Evolutionary conservation across 2,113 vertebrate genomes (phyloP).

Genomic region (Takifugu flavidus): DNA sequence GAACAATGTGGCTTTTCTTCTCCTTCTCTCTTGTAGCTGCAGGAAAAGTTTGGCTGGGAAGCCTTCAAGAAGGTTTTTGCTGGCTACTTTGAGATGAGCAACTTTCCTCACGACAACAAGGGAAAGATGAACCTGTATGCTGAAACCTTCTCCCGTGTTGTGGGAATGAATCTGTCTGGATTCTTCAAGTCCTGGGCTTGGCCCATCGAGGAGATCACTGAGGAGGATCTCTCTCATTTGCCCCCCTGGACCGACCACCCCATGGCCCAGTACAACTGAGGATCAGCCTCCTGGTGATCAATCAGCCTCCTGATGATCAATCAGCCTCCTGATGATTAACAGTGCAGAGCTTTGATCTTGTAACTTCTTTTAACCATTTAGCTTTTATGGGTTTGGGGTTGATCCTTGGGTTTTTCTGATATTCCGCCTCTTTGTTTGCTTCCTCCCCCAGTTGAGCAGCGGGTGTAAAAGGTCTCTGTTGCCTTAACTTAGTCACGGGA

Average conservation of each 20-base stretch:
- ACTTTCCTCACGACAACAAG: conserved; percentile 59
- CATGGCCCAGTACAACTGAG: conserved; percentile 55
- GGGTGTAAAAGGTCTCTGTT: too few relatives aligned
- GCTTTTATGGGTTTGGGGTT: too few relatives aligned
- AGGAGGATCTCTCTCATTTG: conserved; percentile 65
- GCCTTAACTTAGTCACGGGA: too few relatives aligned
- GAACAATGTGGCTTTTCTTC: not conserved
- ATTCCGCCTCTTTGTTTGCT: too few relatives aligned
- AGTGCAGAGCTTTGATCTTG: too few relatives aligned
- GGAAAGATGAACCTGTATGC: conserved; percentile 80
- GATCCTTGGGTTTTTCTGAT: too few relatives aligned
- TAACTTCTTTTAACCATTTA: too few relatives aligned
- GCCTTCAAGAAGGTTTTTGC: conserved; percentile 76
- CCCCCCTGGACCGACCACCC: conserved; percentile 77
- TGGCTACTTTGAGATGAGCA: conserved; percentile 66
- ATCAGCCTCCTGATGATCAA: too few relatives aligned
- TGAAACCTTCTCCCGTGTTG: conserved; percentile 73
- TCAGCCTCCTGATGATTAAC: conserved; percentile 1
- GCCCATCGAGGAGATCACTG: conserved; percentile 68
- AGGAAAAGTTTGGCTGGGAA: conserved; percentile 81
- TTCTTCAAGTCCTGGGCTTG: conserved; percentile 83
- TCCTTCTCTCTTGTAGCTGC: conserved; percentile 62
- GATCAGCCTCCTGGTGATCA: not conserved
- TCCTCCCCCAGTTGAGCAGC: too few relatives aligned
- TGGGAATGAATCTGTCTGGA: conserved; percentile 72